Conservation (phyloP, 1,140 invertebrate species). For the Drosophila ananassae region DNA sequence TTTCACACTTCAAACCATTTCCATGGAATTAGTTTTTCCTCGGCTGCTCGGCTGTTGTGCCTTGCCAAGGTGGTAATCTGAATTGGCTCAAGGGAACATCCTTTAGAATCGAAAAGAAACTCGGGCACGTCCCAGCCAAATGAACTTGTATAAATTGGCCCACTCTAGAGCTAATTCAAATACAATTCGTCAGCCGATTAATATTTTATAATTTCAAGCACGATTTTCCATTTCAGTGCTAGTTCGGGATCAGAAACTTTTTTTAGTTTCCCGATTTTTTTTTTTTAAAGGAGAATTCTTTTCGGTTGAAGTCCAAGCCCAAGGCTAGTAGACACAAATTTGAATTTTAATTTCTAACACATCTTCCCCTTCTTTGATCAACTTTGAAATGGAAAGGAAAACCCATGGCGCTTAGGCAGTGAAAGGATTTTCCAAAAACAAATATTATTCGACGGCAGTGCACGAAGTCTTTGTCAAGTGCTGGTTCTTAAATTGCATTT, state of each 20-base stretch:
- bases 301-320: conserved; percentile 30
- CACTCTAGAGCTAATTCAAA: conserved; percentile 52
- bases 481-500: conserved; percentile 48
- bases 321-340: conserved; percentile 67
- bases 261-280: not conserved
- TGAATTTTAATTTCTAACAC: conserved; percentile 63
- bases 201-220: conserved; percentile 75
- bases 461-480: conserved; percentile 42
- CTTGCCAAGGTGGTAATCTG: conserved; percentile 44
- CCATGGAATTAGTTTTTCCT: conserved; percentile 79
- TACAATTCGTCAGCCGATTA: conserved; percentile 61
- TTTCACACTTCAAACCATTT: conserved; percentile 77
- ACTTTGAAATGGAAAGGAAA: conserved; percentile 13
- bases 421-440: conserved; percentile 56
- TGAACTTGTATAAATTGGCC: conserved; percentile 53
- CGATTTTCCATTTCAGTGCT: conserved; percentile 63
- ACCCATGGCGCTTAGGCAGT: conserved; percentile 28
- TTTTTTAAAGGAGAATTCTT: conserved; percentile 9
- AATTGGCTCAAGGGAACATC: conserved; percentile 45
- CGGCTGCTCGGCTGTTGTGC: conserved; percentile 16
- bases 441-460: conserved; percentile 54
- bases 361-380: conserved; percentile 7
- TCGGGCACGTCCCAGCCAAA: conserved; percentile 59
- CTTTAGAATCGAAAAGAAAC: conserved; percentile 31
- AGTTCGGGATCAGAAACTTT: conserved; percentile 27